A percentile compares a stretch with the other conserved stretches of the same genome.
Conservation (phyloP, 2,797 vertebrate genomes). For the Lepus townsendii region DNA sequence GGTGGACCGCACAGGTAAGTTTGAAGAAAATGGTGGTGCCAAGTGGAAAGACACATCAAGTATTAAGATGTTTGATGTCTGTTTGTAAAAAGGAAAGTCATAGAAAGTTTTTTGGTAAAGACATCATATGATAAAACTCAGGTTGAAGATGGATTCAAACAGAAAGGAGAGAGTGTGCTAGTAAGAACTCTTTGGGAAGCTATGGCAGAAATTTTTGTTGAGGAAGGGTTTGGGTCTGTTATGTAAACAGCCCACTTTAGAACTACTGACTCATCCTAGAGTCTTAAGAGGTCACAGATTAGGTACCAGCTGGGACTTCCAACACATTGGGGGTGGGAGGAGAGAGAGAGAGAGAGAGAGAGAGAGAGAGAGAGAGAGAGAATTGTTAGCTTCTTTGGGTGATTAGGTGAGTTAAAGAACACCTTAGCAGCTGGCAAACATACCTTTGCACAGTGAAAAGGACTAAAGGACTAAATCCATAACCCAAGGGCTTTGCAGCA, state of each 20-base stretch:
- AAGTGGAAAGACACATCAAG: neutral
- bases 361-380: too few relatives aligned
- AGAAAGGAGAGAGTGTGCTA: neutral
- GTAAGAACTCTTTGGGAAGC: neutral
- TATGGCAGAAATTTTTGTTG: conserved; percentile 33
- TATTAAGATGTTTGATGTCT: neutral
- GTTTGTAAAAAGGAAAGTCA: neutral
- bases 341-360: neutral
- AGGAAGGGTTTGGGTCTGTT: neutral
- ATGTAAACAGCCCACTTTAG: neutral
- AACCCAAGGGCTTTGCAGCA: conserved; percentile 2
- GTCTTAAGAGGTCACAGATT: neutral
- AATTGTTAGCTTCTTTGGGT: neutral
- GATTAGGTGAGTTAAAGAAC: neutral
- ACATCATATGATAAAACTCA: neutral
- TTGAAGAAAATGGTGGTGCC: neutral
- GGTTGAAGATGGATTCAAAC: neutral
- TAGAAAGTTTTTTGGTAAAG: neutral
- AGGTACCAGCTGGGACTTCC: neutral
- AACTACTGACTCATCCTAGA: neutral
- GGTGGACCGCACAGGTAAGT: neutral
- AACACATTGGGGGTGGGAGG: neutral
- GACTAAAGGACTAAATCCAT: conserved; percentile 44
- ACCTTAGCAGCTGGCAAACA: neutral
- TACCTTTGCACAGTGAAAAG: conserved; percentile 38